Percentiles rank a stretch among this genome's conserved stretches.
These are phyloP conservation scores for Andrena dorsata DNA, from an alignment of 2,888 invertebrate genomes.

Conservation along the genomic window DNA sequence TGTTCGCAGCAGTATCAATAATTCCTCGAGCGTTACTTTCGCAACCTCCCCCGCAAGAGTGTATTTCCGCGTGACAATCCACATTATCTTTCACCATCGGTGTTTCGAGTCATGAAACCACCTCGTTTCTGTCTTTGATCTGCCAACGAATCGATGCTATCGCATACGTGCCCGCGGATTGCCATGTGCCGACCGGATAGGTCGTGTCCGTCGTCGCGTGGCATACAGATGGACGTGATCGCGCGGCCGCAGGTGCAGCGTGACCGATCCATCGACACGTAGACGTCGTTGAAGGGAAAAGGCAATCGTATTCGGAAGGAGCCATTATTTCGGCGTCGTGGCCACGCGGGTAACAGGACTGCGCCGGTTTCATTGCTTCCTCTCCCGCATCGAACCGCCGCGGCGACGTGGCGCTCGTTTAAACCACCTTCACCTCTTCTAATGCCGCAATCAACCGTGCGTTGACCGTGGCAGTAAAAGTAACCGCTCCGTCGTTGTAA, in stretches of 20 bases:
- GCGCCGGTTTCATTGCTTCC: conserved; percentile 44
- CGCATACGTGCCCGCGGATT: neutral
- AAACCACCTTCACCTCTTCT: conserved; percentile 42
- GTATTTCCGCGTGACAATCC: neutral
- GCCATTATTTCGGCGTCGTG: conserved; percentile 59
- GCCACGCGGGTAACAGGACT: conserved; percentile 31
- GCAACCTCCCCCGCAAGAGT: neutral
- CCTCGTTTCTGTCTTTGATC: conserved; percentile 48
- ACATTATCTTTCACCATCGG: neutral
- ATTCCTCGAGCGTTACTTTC: neutral
- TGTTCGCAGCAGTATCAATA: too few species aligned
- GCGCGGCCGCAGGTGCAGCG: conserved; percentile 44
- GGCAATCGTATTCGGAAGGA: conserved; percentile 68
- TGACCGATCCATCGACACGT: conserved; percentile 70
- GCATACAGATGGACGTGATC: conserved; percentile 30
- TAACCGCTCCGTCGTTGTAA: conserved; percentile 65
- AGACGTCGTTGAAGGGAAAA: conserved; percentile 64
- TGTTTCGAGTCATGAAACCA: conserved; percentile 3
- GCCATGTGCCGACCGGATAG: neutral
- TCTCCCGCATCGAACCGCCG: conserved; percentile 21
- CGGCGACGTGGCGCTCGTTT: conserved; percentile 49
- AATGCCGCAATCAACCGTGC: conserved; percentile 68
- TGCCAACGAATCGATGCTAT: conserved; percentile 18
- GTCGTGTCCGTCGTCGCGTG: neutral
- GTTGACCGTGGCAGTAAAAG: conserved; percentile 66